These are phyloP conservation scores for Danio tinwini DNA, from an alignment of 2,797 vertebrate species.

Conservation along the genomic window DNA sequence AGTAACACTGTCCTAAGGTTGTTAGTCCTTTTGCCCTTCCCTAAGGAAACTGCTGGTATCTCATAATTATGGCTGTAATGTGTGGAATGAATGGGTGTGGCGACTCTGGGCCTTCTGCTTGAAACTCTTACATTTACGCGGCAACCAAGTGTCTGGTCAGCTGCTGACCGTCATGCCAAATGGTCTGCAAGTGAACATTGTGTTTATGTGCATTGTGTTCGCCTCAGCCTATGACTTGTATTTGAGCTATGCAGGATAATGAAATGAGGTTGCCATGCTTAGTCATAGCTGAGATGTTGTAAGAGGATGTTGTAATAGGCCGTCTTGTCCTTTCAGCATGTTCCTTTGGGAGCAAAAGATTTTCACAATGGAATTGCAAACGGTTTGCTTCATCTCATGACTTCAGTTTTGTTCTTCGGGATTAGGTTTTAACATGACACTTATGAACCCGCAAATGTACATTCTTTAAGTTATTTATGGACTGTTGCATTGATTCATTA, in stretches of 20 bases:
- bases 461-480: not conserved
- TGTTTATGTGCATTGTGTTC: conserved; percentile 35
- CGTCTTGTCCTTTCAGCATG: not conserved
- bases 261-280: conserved; percentile 34
- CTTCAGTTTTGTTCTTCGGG: not conserved
- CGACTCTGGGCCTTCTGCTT: not conserved
- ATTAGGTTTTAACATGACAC: not conserved
- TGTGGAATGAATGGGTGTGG: conserved; percentile 53
- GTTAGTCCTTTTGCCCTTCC: conserved; percentile 29
- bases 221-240: conserved; percentile 35
- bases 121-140: conserved; percentile 27
- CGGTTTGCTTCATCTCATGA: not conserved
- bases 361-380: conserved; percentile 33
- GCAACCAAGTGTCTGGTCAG: conserved; percentile 35
- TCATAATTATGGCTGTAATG: conserved; percentile 44
- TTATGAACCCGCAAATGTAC: not conserved
- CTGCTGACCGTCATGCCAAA: conserved; percentile 34
- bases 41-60: conserved; percentile 33
- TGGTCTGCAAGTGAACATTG: conserved; percentile 11
- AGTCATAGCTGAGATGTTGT: conserved; percentile 62
- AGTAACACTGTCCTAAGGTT: not conserved
- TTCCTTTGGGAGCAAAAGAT: not conserved
- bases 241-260: conserved; percentile 25
- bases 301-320: conserved; percentile 39
- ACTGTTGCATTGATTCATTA: not conserved